These are phyloP conservation scores for Tribolium madens DNA, from an alignment of 1,140 invertebrate species.

Conservation along the genomic window DNA sequence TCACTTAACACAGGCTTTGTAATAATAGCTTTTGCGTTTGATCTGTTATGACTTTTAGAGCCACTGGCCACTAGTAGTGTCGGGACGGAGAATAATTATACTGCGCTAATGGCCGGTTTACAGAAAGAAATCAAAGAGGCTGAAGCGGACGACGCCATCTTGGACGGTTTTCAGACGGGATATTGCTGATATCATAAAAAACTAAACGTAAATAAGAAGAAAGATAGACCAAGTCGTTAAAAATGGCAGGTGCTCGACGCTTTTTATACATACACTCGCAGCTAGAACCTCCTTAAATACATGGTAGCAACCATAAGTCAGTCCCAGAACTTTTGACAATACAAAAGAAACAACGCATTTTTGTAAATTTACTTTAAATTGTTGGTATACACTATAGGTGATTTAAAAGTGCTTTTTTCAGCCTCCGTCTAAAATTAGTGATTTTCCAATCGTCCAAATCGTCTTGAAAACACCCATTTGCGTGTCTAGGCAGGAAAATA, in stretches of 20 bases:
- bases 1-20: slow-evolving; percentile 10
- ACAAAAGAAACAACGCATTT: no score
- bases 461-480: no score
- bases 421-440: no score
- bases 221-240: background rate
- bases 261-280: background rate
- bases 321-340: no score
- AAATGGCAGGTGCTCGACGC: background rate
- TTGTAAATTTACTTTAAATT: no score
- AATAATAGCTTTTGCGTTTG: slow-evolving; percentile 31
- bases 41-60: slow-evolving; percentile 33
- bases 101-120: slow-evolving; percentile 15
- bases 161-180: background rate
- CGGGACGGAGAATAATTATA: slow-evolving; percentile 22
- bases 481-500: no score
- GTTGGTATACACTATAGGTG: no score
- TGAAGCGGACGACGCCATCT: background rate
- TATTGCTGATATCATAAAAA: background rate
- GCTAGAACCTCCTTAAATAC: no score
- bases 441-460: no score
- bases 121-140: slow-evolving; percentile 11
- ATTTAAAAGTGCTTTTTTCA: no score
- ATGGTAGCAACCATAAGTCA: no score
- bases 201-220: background rate
- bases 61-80: slow-evolving; percentile 19